Conservation (phyloP, 2,888 invertebrate species). For the Hemicrepidius hirtus region DNA sequence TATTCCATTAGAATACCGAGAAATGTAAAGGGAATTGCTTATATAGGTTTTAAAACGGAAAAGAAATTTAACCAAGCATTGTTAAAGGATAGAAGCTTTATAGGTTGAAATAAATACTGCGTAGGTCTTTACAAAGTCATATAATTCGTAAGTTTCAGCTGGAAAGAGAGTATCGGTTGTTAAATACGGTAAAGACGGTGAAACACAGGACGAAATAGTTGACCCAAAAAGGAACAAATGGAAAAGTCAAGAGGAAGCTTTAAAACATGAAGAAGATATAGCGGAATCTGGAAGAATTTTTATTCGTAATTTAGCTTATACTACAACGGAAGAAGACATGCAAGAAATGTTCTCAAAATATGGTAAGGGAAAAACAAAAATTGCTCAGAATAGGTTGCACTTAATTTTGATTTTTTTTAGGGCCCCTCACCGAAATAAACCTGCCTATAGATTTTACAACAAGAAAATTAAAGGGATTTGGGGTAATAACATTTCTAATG, state of each 20-base stretch:
- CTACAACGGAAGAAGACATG: constrained; percentile 89
- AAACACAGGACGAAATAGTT: constrained; percentile 62
- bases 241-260: constrained; percentile 77
- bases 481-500: constrained; percentile 92
- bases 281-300: constrained; percentile 95
- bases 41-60: constrained; percentile 91
- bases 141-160: constrained; percentile 64
- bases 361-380: constrained; percentile 80
- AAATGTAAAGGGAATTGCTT: constrained; percentile 89
- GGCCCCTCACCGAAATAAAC: constrained; percentile 89
- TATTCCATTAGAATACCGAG: constrained; percentile 86
- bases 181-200: constrained; percentile 72
- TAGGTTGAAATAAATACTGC: constrained; percentile 75
- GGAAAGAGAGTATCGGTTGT: constrained; percentile 79
- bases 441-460: constrained; percentile 90
- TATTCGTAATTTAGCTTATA: constrained; percentile 92
- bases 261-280: constrained; percentile 85
- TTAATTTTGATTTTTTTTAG: constrained; percentile 73
- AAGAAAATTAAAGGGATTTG: constrained; percentile 93
- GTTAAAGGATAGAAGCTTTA: constrained; percentile 88
- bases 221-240: constrained; percentile 73
- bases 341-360: constrained; percentile 87
- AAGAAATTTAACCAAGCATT: constrained; percentile 87
- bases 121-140: neutral
- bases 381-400: no score